Conservation (phyloP, 2,113 vertebrate species). For the Haemorhous mexicanus region DNA sequence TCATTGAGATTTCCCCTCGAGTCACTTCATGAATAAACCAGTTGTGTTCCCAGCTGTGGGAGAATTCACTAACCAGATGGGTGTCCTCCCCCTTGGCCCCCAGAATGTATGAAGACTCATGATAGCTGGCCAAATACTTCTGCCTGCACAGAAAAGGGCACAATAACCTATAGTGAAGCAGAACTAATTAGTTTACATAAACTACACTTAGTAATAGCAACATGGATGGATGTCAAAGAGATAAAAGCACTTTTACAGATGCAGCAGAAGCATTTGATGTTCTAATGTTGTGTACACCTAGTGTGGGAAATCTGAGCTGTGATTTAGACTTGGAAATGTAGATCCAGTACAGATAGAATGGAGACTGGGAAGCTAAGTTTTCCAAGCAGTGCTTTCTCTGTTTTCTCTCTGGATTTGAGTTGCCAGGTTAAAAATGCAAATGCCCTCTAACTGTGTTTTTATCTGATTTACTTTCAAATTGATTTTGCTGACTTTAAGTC, state of each 20-base stretch:
- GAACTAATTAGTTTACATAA: neutral
- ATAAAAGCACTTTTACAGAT: neutral
- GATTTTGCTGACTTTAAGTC: constrained; percentile 11
- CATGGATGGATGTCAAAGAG: neutral
- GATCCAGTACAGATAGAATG: neutral
- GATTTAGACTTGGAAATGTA: neutral
- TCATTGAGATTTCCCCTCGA: neutral
- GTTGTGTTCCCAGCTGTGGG: constrained; percentile 9
- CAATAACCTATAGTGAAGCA: neutral
- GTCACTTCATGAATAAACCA: neutral
- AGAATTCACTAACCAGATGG: neutral
- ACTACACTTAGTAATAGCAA: neutral
- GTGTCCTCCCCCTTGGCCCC: neutral
- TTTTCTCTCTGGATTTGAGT: neutral
- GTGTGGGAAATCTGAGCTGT: neutral
- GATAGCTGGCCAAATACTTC: neutral
- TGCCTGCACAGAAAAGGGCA: neutral
- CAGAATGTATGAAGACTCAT: neutral
- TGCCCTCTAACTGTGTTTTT: neutral
- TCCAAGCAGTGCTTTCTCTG: neutral
- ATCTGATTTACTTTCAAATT: constrained; percentile 13
- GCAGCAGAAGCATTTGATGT: neutral
- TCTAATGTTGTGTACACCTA: neutral
- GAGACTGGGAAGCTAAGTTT: neutral
- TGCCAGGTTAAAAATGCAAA: constrained; percentile 18